These are phyloP conservation scores for Neogobius melanostomus DNA, from an alignment of 2,113 vertebrate species.

Conservation along the genomic window DNA sequence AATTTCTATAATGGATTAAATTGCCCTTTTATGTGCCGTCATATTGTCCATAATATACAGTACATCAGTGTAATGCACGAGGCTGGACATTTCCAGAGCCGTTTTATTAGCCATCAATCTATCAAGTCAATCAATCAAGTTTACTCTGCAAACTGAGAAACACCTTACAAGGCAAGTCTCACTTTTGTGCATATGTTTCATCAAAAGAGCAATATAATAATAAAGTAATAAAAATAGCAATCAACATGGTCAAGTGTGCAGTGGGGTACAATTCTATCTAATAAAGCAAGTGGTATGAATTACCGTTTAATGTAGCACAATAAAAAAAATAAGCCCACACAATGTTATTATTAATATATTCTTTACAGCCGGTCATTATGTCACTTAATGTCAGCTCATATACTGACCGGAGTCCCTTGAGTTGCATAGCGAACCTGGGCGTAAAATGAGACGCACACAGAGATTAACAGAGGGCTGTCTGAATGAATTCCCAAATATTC, in stretches of 20 bases:
- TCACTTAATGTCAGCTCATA: background rate
- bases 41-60: background rate
- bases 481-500: background rate
- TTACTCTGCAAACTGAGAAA: background rate
- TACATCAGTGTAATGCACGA: conserved; percentile 7
- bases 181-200: too few relatives aligned
- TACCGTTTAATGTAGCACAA: background rate
- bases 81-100: conserved; percentile 8
- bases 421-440: background rate
- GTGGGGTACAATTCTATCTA: background rate
- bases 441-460: background rate
- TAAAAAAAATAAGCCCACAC: background rate
- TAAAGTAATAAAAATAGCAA: background rate
- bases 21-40: background rate
- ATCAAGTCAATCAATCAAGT: conserved; percentile 1
- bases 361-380: background rate
- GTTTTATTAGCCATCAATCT: conserved; percentile 1
- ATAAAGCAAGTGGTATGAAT: background rate
- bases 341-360: background rate
- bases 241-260: background rate
- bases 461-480: background rate
- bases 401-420: background rate
- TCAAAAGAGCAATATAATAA: too few relatives aligned
- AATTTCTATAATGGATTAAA: conserved; percentile 7
- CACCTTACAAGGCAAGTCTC: background rate